Conservation (phyloP, 2,888 invertebrate genomes). For the Pogonocherus hispidulus region DNA sequence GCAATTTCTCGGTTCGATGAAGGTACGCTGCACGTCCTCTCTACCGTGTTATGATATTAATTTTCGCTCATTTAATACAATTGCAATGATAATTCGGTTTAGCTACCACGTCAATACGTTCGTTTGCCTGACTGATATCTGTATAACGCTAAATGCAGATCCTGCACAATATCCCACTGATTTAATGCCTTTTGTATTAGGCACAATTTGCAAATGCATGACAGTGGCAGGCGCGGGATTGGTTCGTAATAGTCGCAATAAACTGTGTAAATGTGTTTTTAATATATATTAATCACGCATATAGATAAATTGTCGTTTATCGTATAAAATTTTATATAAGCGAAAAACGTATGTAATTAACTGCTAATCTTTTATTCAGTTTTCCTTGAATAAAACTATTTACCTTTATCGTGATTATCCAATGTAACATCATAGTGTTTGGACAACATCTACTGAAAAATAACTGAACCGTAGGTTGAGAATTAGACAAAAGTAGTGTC, state of each 20-base stretch:
- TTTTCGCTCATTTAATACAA: slow-evolving; percentile 51
- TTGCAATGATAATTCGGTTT: slow-evolving; percentile 38
- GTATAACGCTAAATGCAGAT: slow-evolving; percentile 12
- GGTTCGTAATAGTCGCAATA: background rate
- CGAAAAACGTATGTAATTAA: too few relatives aligned
- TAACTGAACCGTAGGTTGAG: too few relatives aligned
- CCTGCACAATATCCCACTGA: background rate
- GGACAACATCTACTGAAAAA: too few relatives aligned
- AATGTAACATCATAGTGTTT: too few relatives aligned
- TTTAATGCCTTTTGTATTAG: slow-evolving; percentile 8
- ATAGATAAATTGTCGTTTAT: too few relatives aligned
- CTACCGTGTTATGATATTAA: slow-evolving; percentile 48
- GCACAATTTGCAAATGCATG: background rate
- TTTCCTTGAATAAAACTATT: too few relatives aligned
- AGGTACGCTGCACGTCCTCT: slow-evolving; percentile 46
- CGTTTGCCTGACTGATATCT: slow-evolving; percentile 15
- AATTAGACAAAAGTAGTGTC: too few relatives aligned
- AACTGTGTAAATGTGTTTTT: background rate
- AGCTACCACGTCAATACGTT: slow-evolving; percentile 39
- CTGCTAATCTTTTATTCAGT: too few relatives aligned
- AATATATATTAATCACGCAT: too few relatives aligned
- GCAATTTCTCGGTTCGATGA: slow-evolving; percentile 51
- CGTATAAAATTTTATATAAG: too few relatives aligned
- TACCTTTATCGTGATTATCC: too few relatives aligned
- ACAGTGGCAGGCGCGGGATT: background rate